Evolutionary conservation across 2,113 vertebrate genomes (phyloP), one percentile per base, ranked within the genome.

Genomic region (Neodon shergylaensis): DNA sequence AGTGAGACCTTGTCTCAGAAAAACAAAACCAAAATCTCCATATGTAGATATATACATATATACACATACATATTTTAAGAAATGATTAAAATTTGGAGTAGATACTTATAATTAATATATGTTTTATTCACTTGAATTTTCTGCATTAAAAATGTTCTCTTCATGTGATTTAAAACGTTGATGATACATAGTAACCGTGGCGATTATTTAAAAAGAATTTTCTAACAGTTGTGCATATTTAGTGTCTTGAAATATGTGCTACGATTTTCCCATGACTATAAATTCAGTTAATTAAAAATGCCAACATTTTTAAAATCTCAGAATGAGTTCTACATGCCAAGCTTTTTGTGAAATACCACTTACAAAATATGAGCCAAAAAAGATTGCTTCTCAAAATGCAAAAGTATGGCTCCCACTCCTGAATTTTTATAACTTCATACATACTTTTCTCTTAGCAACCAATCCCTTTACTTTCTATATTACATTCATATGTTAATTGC

Each of bases 141-240:
- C 63, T 73, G 93, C 13, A 49, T 47, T 58, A 92, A 93, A 22
- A 65, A 31, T 70, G 6, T 65, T 86, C n/a, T 91, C 49, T 86
- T 94, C 7, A 1, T 65, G 33, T 91, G 49, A 52, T 88, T 22
- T n/a, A 82, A 82, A 95, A 54, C 24, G 44, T 61, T 73, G 89
- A 70, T n/a, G 66, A 88, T 31, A 63, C 22, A 76, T 47, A 76
- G 42, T 94, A 92, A 92, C 82, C 52, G 79, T 88, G 61, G 70
- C 49, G 44, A 95, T 79, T 76, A 82, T 79, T 88, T 85, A 61
- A 93, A 94, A 95, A 68, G 36, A 63, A n/a, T 95, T 86, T 95
- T 95, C 36, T 90, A 90, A 94, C 58, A 83, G 77, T 90, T 91
- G n/a, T 17, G 65, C 88, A 84, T 88, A 77, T 68, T 47, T 52